Base-by-base conservation (phyloP, 2,888 invertebrate species). In the Leptinotarsa rubiginosa region DNA sequence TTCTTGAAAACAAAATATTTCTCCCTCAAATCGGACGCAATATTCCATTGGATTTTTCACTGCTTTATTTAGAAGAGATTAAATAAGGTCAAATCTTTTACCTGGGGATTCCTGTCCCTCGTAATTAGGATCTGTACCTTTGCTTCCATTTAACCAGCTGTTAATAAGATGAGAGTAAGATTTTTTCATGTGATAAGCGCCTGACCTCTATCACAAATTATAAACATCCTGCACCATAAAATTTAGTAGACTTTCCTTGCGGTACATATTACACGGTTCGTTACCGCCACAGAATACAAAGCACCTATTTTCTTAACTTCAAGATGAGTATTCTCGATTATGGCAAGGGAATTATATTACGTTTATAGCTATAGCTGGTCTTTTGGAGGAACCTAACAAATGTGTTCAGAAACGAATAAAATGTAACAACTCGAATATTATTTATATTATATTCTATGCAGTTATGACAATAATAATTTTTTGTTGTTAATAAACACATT, bases 301-400 rank as follows among this genome's bases (percentile, higher is more conserved):
- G 54, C 59, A 67, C 72, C 72, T 72, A 31, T 67, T 72, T 72
- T 72, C 47, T 71, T 54, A 59, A 66, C 59, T 13, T 16, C 25
- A 18, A 59, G 49, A 72, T 72, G 66, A 59, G 67, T 72, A 72
- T 67, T 59, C 67, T 59, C 62, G 72, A 72, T 72, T 67, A 67
- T 47, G 47, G 47, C 18, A 50, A 10, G 50, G 49, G 15, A 62
- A 62, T 62, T 13, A 62, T 62, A 25, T 5, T 56, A 20, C 3
- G 12, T 56, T 56, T 56, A 56, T 13, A 56, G 22, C 20, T 56
- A 56, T 56, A 56, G 54, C 54, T 56, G 3, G 52, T 41, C 41
- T 18, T 52, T 52, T 16, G 12, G 5, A n/a, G 20, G 20, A 18
- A 56, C 13, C 20, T 20, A 13, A 12, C 12, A 13, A 18, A 20